Evolutionary conservation across 2,888 invertebrate genomes (phyloP), one percentile per base, ranked within the genome.

Genomic region (Epistrophe grossulariae): DNA sequence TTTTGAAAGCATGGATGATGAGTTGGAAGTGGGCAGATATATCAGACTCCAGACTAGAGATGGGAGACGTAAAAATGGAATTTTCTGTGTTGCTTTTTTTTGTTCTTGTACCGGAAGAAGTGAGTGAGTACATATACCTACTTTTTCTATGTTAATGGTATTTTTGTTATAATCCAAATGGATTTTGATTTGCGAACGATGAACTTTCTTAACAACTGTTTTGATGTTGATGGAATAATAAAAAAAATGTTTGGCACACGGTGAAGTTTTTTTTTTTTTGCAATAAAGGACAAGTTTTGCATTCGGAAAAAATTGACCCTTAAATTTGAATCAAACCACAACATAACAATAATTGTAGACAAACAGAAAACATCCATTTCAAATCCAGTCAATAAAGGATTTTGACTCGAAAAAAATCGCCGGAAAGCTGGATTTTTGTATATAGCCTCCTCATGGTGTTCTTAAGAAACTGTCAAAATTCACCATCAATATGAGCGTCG

Each of bases 91-190:
- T 35, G 10, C 31, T 57, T 57, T 57, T 31, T 10, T n/a, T 35
- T 31, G 31, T 10, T 4, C 76, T 79, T 66, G 64, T 74, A 79
- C 79, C 79, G 79, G 79, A 79, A 84, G 71, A 45, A 74, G 57
- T 71, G 64, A 74, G 62, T 64, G 84, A 79, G 76, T 70, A 17
- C 57, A 31, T 57, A 57, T 17, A 35, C 24, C 24, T 35, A 7
- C 60, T 70, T 79, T 70, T 79, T 79, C 76, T 79, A 79, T 84
- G 71, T 76, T 76, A 84, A 84, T 84, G 76, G 76, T 38, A 76
- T 84, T 79, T n/a, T 71, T 79, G 79, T 79, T 76, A 79, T 79
- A 79, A 84, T 76, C 71, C 79, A 84, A 84, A 84, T 84, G 79
- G 79, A 79, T 84, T 79, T 68, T 70, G 73, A 68, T 73, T 83